Evolutionary conservation across 2,888 invertebrate genomes (phyloP), one percentile per base, ranked within the genome.

Genomic region (Malthinus flaveolus): DNA sequence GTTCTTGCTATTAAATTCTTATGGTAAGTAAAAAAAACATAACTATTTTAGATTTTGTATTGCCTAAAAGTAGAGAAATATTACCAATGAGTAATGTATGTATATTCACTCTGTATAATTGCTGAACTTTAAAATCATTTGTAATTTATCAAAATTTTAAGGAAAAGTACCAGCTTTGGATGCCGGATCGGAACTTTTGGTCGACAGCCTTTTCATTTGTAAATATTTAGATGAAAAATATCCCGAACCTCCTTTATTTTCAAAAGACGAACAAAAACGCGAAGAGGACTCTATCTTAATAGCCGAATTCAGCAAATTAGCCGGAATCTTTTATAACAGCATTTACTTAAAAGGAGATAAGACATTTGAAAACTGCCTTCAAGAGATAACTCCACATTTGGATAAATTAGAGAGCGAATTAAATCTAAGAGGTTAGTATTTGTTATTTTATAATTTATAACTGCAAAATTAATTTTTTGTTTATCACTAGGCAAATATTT

Each of bases 1-100:
- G 94, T 82, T 89, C n/a, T 75, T 83, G 7, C 82, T 83, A 6
- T 86, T 88, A 69, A 88, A 85, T 71, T 73, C 75, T 23, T 70
- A 73, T 67, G 85, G 85, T 63, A 85, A 87, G 56, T 47, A 12
- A 3, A 34, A 11, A 32, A 39, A 13, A 11, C 6, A 45, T 52
- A 11, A 13, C 3, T 23, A n/a, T 39, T 10, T 37, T 11, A 37
- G 37, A 10, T 12, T 37, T 37, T 39, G 11, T 39, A 15, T 13
- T 13, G 9, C 1, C 9, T 4, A 9, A 13, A 9, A 6, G 5
- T 39, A 10, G n/a, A 11, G 39, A 39, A 12, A 5, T n/a, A 35
- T 35, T 33, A 33, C 33, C n/a, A n/a, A n/a, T n/a, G n/a, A n/a
- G n/a, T n/a, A n/a, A n/a, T n/a, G n/a, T n/a, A n/a, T n/a, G n/a